These are phyloP conservation scores for Palythoa caribaeorum DNA, from an alignment of 92 coral and sea anemone genomes.

Conservation along the genomic window DNA sequence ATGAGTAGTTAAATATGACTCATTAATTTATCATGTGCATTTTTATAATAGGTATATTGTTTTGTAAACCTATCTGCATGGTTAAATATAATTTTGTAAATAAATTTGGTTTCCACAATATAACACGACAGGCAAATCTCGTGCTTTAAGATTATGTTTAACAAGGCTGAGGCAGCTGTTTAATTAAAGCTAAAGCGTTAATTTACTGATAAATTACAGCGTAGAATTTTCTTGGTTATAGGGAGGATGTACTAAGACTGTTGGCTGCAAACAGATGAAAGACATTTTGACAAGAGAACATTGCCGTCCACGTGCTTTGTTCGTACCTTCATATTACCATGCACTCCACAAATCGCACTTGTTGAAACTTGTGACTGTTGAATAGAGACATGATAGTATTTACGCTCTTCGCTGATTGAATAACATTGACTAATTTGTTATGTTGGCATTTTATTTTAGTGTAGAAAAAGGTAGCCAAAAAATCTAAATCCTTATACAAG, in stretches of 20 bases:
- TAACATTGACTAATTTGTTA: no score
- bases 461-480: no score
- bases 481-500: no score
- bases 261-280: conserved; percentile 47
- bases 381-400: neutral
- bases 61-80: no score
- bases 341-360: neutral
- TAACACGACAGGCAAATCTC: neutral
- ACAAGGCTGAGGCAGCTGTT: neutral
- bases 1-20: no score
- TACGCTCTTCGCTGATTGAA: neutral
- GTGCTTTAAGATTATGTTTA: neutral
- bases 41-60: no score
- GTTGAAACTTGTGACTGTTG: neutral
- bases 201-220: conserved; percentile 20
- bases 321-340: neutral
- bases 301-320: conserved; percentile 2
- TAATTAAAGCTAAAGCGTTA: neutral
- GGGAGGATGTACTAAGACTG: conserved; percentile 38
- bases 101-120: no score
- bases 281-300: conserved; percentile 23
- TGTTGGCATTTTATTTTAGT: no score
- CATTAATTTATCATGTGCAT: no score
- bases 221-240: conserved; percentile 45
- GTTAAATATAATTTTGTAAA: no score